phyloP scores from a whole-genome alignment of 2,113 vertebrate species.

The Guaruba guarouba region DNA sequence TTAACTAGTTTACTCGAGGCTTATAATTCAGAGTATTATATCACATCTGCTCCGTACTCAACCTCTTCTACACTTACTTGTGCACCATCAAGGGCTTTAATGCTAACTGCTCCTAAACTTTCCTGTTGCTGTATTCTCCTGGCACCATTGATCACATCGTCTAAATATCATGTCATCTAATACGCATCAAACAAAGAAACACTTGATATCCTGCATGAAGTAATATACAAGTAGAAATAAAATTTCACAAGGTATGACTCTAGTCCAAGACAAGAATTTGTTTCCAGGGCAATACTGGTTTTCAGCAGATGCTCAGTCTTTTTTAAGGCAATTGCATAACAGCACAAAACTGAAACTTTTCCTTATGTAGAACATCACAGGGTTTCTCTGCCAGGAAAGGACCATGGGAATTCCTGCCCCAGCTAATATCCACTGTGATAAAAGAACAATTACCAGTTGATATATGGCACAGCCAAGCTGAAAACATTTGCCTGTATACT shows the following conservation, averaged over 20 bases:
- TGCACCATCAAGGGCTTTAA: not conserved
- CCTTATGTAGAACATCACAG: not conserved
- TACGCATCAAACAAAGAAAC: not conserved
- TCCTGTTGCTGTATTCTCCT: not conserved
- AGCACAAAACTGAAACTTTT: not conserved
- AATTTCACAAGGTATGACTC: not conserved
- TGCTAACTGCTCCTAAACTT: not conserved
- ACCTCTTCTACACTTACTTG: not conserved
- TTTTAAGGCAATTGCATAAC: not conserved
- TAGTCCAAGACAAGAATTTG: not conserved
- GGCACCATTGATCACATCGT: not conserved
- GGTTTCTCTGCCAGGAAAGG: not conserved
- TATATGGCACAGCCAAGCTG: not conserved
- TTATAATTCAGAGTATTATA: not conserved
- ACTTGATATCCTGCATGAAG: not conserved
- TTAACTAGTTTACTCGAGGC: not conserved
- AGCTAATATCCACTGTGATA: not conserved
- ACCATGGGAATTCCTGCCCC: not conserved
- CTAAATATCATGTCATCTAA: not conserved
- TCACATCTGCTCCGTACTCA: not conserved
- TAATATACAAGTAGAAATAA: not conserved
- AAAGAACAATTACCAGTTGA: not conserved
- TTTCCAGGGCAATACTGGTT: conserved; percentile 5
- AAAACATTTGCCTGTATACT: not conserved
- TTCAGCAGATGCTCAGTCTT: not conserved